Evolutionary conservation across 1,140 invertebrate species (phyloP).

Genomic region (Wiebesia pumilae): DNA sequence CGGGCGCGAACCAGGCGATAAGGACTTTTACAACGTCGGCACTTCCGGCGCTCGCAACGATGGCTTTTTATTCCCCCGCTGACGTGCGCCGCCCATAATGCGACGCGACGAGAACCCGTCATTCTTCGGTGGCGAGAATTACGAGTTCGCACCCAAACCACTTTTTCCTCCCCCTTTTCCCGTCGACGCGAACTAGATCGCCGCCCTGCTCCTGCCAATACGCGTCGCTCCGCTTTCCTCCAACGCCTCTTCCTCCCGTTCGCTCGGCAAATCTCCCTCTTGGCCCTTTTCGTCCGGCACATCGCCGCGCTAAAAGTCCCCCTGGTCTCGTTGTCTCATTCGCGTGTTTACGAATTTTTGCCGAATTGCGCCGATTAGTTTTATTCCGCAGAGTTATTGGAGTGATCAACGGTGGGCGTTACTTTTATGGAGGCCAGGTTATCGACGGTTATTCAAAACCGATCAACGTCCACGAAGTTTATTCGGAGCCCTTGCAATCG

Average conservation of each 20-base stretch:
- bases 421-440: no score
- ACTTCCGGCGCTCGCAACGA: conserved; percentile 50
- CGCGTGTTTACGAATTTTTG: no score
- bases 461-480: no score
- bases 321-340: no score
- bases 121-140: neutral
- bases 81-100: conserved; percentile 20
- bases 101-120: neutral
- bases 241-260: neutral
- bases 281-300: no score
- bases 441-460: no score
- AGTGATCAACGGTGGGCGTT: no score
- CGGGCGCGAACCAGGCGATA: conserved; percentile 52
- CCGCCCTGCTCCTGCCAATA: neutral
- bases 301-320: no score
- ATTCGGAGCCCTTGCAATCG: no score
- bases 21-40: conserved; percentile 56
- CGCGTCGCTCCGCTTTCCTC: neutral
- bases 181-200: neutral
- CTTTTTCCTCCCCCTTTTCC: neutral
- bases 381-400: no score
- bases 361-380: no score
- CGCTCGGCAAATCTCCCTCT: no score
- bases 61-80: conserved; percentile 49
- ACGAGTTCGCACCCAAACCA: neutral